Evolutionary conservation across 2,888 invertebrate species (phyloP).

Genomic region (Argyra leucocephala): DNA sequence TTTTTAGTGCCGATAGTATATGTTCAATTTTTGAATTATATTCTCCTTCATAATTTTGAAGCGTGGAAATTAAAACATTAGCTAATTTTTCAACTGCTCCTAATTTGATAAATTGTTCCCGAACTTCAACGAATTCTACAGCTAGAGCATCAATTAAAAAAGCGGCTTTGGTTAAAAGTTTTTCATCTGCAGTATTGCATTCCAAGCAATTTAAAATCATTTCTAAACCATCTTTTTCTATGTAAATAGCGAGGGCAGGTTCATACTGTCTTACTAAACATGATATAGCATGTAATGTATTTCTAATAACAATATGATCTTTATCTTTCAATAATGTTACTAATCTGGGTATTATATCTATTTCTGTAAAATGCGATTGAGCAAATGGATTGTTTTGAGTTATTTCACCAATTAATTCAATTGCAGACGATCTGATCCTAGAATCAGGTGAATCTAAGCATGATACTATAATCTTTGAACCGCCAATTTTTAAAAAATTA

Average conservation of each 20-base stretch:
- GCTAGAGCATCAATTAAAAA: conserved; percentile 60
- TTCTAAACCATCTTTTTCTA: conserved; percentile 56
- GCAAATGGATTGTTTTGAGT: conserved; percentile 81
- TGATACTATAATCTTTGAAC: conserved; percentile 60
- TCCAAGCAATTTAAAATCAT: conserved; percentile 53
- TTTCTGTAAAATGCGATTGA: conserved; percentile 60
- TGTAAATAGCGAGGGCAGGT: conserved; percentile 52
- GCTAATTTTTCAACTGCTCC: conserved; percentile 24
- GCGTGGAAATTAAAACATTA: conserved; percentile 19
- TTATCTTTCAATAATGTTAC: conserved; percentile 50
- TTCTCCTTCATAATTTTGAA: conserved; percentile 17
- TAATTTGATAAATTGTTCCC: conserved; percentile 33
- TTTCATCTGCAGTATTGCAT: conserved; percentile 41
- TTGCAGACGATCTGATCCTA: conserved; percentile 54
- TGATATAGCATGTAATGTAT: conserved; percentile 70
- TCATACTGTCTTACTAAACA: conserved; percentile 60
- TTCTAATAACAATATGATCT: conserved; percentile 49
- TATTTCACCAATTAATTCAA: conserved; percentile 64
- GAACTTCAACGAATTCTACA: conserved; percentile 45
- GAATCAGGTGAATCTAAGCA: conserved; percentile 55
- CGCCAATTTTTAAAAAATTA: conserved; percentile 78
- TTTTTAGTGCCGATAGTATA: conserved; percentile 26
- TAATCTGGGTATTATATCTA: conserved; percentile 55
- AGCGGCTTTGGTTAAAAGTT: conserved; percentile 59
- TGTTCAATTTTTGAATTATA: conserved; percentile 28